phyloP scores from a whole-genome alignment of 2,888 invertebrate genomes.

The Phoenoteleia sp. region DNA sequence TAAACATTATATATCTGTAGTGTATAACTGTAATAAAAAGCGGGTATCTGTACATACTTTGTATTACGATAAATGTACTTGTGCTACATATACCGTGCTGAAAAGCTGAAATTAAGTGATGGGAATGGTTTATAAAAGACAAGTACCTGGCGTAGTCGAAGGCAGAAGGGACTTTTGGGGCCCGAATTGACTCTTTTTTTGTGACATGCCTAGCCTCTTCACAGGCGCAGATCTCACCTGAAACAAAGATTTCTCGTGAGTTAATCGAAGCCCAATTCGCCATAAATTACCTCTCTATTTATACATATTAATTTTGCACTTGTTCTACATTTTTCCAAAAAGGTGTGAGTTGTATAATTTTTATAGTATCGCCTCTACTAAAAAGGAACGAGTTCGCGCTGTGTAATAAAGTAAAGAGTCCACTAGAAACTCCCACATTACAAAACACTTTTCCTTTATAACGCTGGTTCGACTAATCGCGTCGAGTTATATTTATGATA shows the following conservation, averaged over 20 bases:
- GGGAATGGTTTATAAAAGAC: too few species aligned
- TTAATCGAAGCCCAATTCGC: not conserved
- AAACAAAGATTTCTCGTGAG: slow-evolving; percentile 7
- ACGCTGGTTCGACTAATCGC: slow-evolving; percentile 15
- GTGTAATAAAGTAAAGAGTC: slow-evolving; percentile 30
- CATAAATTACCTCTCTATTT: too few species aligned
- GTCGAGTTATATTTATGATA: slow-evolving; percentile 21
- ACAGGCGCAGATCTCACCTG: slow-evolving; percentile 84
- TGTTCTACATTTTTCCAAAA: slow-evolving; percentile 1
- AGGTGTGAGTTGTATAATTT: slow-evolving; percentile 2
- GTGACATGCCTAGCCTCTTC: slow-evolving; percentile 81
- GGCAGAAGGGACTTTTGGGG: slow-evolving; percentile 81
- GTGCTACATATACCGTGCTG: slow-evolving; percentile 55
- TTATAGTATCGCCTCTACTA: slow-evolving; percentile 31
- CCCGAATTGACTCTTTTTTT: slow-evolving; percentile 84
- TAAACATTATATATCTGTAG: too few species aligned
- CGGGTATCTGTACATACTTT: slow-evolving; percentile 18
- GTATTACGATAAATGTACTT: slow-evolving; percentile 46
- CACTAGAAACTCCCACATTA: slow-evolving; percentile 39
- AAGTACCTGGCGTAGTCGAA: slow-evolving; percentile 70
- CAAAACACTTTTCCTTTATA: slow-evolving; percentile 45
- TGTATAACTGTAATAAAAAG: slow-evolving; percentile 33
- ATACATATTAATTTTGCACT: too few species aligned
- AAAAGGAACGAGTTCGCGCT: slow-evolving; percentile 40
- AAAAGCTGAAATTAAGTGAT: slow-evolving; percentile 31